Base-by-base conservation (phyloP, 2,797 vertebrate species). In the Notoglanidium macrostoma region DNA sequence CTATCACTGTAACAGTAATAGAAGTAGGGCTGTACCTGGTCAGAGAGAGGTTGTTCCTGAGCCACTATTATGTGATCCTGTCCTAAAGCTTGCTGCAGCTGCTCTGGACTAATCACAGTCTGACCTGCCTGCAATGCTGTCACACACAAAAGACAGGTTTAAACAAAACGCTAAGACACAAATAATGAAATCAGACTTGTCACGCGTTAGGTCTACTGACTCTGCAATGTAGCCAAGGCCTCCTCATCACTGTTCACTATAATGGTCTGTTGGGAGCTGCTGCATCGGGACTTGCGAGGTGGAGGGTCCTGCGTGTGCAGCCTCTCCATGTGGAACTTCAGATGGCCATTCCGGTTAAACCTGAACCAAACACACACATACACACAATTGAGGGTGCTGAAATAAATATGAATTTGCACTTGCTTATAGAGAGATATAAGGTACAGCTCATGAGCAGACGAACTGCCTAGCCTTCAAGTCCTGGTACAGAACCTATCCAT, bases 261-360 rank as follows among this genome's bases (percentile, higher is more conserved):
- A 92, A 99, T 96, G 85, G 98, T 97, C 93, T 98, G 97, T 79
- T 96, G 96, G 44, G 96, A 90, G 7, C 88, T 59, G 68, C 91
- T 57, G 0, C 92, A 84, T 0, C 94, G 92, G 78, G 90, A 88
- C 15, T 96, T 94, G 10, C 94, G 91, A 0, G 94, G 83, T 0
- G 91, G 85, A 51, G 95, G 94, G 32, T 98, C 97, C 0, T 96
- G 95, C 89, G 94, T 97, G 93, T 99, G 98, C 86, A 99, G 96
- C 85, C 98, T 95, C 92, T 99, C 97, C 94, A 97, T 97, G 92
- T 99, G 98, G 94, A 99, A 99, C 94, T 99, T 99, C 83, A 99
- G 94, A 92, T 99, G 98, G 14, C 98, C 98, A 0, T 99, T 99
- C 35, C 98, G 97, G 93, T 99, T 99, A 94, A 99, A 99, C 92